These are phyloP conservation scores for Standfussiana lucernea DNA, from an alignment of 2,888 invertebrate species.

Conservation along the genomic window DNA sequence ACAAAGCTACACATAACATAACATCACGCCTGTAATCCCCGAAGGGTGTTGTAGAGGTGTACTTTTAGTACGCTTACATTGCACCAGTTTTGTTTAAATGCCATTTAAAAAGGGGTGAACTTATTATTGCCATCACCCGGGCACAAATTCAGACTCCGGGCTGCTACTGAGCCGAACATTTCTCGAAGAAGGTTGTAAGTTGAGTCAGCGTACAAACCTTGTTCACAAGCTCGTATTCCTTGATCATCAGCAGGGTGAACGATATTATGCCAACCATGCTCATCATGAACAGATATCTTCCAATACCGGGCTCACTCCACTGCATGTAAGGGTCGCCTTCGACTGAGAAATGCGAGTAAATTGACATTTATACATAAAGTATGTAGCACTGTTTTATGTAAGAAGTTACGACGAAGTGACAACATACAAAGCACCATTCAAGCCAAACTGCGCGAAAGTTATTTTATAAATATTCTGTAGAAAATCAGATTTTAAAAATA, in stretches of 20 bases:
- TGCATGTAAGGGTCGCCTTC: conserved; percentile 91
- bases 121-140: background rate
- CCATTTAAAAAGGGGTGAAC: background rate
- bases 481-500: background rate
- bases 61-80: background rate
- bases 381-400: background rate
- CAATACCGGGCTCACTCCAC: conserved; percentile 94
- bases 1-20: background rate
- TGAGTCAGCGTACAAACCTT: conserved; percentile 76
- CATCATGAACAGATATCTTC: conserved; percentile 93
- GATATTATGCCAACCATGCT: conserved; percentile 90
- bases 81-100: background rate
- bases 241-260: conserved; percentile 91
- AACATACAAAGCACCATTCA: conserved; percentile 20
- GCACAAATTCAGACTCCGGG: background rate
- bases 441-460: background rate
- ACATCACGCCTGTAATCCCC: background rate
- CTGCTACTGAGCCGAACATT: background rate
- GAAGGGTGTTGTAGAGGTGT: background rate
- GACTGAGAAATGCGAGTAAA: conserved; percentile 73
- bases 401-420: conserved; percentile 13
- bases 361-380: conserved; percentile 14
- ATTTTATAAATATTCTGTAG: background rate
- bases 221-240: conserved; percentile 91
- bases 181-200: no score